Evolutionary conservation across 2,113 vertebrate species (phyloP).

Genomic region (Turdus rufiventris): DNA sequence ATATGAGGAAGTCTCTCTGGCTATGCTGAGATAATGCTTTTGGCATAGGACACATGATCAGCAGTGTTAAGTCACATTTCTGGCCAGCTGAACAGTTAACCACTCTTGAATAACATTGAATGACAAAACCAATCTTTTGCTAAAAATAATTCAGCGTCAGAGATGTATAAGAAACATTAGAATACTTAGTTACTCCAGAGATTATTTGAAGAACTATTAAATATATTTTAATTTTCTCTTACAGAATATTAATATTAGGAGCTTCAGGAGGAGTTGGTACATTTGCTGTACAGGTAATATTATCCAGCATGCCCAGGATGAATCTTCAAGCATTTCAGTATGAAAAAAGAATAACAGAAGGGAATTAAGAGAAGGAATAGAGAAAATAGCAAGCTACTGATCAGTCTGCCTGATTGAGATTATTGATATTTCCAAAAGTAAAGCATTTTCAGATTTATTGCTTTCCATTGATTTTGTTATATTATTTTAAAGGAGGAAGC

Average conservation of each 20-base stretch:
- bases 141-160: neutral
- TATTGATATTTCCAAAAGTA: neutral
- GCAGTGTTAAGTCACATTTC: neutral
- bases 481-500: neutral
- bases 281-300: conserved; percentile 90
- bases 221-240: conserved; percentile 45
- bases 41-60: neutral
- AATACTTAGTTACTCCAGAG: neutral
- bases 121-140: neutral
- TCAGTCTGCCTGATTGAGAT: neutral
- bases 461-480: neutral
- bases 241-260: conserved; percentile 89
- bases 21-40: neutral
- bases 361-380: neutral
- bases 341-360: neutral
- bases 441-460: neutral
- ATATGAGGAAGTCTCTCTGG: neutral
- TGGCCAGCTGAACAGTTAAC: neutral
- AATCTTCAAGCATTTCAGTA: neutral
- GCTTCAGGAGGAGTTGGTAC: conserved; percentile 95
- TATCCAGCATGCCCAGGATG: neutral
- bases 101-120: neutral
- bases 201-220: neutral
- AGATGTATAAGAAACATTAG: neutral
- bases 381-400: neutral